Conservation (phyloP, 2,888 invertebrate species). For the Rhopalosiphum nymphaeae region DNA sequence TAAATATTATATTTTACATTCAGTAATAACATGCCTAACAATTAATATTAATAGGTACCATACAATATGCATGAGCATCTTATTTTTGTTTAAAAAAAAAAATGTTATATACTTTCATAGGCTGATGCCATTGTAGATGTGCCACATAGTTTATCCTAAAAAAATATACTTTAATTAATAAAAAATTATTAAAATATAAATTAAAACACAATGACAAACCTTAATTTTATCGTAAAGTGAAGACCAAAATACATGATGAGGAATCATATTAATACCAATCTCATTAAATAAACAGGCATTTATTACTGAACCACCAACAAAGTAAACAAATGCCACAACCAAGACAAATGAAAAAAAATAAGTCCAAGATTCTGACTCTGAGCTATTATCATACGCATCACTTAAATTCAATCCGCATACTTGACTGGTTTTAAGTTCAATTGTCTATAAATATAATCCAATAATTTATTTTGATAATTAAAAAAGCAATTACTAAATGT, state of each 20-base stretch:
- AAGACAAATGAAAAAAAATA: slow-evolving; percentile 57
- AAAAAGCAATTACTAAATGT: neutral
- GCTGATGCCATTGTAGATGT: slow-evolving; percentile 58
- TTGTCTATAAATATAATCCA: slow-evolving; percentile 12
- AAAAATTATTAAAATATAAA: slow-evolving; percentile 17
- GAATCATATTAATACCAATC: slow-evolving; percentile 52
- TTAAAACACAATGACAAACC: slow-evolving; percentile 8
- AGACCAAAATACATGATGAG: slow-evolving; percentile 54
- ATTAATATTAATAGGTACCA: neutral
- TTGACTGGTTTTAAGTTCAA: slow-evolving; percentile 43
- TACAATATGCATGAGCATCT: neutral
- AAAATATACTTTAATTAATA: slow-evolving; percentile 6
- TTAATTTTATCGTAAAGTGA: slow-evolving; percentile 36
- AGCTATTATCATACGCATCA: neutral
- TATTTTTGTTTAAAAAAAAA: neutral
- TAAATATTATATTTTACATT: neutral
- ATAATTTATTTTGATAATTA: neutral
- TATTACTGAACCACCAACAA: slow-evolving; percentile 55
- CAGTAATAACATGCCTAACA: neutral
- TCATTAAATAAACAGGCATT: slow-evolving; percentile 58
- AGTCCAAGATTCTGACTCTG: slow-evolving; percentile 30
- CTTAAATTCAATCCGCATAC: slow-evolving; percentile 57
- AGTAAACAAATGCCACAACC: slow-evolving; percentile 51
- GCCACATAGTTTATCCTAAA: slow-evolving; percentile 54
- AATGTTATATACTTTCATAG: slow-evolving; percentile 55